Conservation (phyloP, 2,113 vertebrate species). For the Herpetotheres cachinnans region DNA sequence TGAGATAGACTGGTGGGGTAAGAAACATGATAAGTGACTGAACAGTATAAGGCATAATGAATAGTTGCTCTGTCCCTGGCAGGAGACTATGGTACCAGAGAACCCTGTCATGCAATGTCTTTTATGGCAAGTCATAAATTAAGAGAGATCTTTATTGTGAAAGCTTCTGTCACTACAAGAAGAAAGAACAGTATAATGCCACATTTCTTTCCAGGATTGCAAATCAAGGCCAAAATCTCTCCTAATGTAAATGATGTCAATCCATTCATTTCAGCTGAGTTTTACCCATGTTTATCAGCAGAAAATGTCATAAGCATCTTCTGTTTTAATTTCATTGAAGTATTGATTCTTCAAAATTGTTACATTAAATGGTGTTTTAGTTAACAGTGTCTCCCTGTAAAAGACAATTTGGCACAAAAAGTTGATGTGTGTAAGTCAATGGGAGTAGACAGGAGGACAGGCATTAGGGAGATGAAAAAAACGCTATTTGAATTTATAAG, state of each 20-base stretch:
- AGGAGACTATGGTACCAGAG: background rate
- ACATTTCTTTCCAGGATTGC: background rate
- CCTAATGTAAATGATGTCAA: background rate
- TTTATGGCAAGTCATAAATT: constrained; percentile 43
- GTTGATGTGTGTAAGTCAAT: background rate
- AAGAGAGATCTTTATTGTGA: constrained; percentile 38
- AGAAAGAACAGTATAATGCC: background rate
- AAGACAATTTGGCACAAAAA: constrained; percentile 13
- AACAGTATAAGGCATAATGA: constrained; percentile 2
- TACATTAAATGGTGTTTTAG: background rate
- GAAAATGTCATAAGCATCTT: background rate
- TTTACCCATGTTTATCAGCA: background rate
- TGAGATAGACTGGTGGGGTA: background rate
- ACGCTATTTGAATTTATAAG: background rate
- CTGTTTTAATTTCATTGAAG: constrained; percentile 19
- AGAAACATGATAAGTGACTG: constrained; percentile 17
- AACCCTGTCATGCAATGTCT: constrained; percentile 9
- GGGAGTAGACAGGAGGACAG: background rate
- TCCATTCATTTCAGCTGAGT: background rate
- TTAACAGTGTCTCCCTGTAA: background rate
- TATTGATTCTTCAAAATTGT: background rate
- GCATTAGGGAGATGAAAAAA: constrained; percentile 1
- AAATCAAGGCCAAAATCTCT: constrained; percentile 4
- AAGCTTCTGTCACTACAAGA: constrained; percentile 9
- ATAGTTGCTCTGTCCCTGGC: constrained; percentile 37